Evolutionary conservation across 2,888 invertebrate genomes (phyloP), one percentile per base, ranked within the genome.

Genomic region (Lypha dubia): DNA sequence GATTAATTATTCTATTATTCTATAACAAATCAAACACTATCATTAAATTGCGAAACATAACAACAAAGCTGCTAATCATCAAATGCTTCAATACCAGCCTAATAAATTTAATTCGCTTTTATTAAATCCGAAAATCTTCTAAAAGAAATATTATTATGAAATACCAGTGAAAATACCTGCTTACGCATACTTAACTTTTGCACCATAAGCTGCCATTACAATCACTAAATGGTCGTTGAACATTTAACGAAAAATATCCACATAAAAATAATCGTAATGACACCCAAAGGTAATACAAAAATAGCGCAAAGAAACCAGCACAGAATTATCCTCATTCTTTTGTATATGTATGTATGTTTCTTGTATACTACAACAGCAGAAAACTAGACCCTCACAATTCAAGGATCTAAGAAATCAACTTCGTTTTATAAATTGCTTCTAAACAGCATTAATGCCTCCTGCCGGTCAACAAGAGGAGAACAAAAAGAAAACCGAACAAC

Each of bases 201-300:
- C 53, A 73, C 51, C 44, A 67, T 49, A 58, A 41, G 8, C 41
- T 67, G 8, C 15, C 24, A 15, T 32, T 32, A n/a, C 1, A 41
- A 5, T 1, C 35, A 63, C 11, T 35, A 56, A 15, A 56, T 46
- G 24, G 28, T 32, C 28, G 35, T 35, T 38, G 17, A 56, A 67
- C 63, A 41, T 75, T 74, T 44, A 44, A 38, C 22, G 28, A n/a
- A 65, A 32, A 58, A 15, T 71, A 35, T 28, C 51, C 35, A 67
- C 58, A 41, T 58, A 75, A 60, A 75, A 71, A 51, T 60, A 84
- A 81, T 80, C 68, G 75, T 88, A 89, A 90, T 87, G 88, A 89
- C 86, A 88, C 88, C 88, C 88, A 73, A 85, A 88, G 90, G 89
- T 86, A 86, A 83, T 84, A 86, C 88, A 88, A 88, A 85, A 63